Evolutionary conservation across 2,888 invertebrate species (phyloP).

Genomic region (Scaptomyza flava): DNA sequence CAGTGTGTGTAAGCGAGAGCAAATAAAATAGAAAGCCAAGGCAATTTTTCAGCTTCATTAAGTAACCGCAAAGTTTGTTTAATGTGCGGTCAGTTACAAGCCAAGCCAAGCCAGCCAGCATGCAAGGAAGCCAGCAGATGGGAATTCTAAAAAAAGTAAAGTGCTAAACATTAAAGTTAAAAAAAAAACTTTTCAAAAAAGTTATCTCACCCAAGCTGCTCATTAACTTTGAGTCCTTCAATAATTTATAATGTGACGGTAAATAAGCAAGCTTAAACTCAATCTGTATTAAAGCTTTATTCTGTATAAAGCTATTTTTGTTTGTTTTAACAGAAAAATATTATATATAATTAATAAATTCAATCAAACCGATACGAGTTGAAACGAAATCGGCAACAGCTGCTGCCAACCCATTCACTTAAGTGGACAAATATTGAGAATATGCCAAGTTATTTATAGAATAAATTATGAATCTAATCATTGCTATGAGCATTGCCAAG

Average conservation of each 20-base stretch:
- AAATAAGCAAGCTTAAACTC: conserved; percentile 36
- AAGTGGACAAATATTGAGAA: conserved; percentile 37
- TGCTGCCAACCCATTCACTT: conserved; percentile 15
- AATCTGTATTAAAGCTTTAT: conserved; percentile 2
- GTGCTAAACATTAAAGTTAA: conserved; percentile 54
- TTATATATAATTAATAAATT: too few species aligned
- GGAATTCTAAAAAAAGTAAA: conserved; percentile 32
- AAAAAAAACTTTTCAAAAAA: conserved; percentile 45
- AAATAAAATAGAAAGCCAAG: conserved; percentile 70
- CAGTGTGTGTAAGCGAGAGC: conserved; percentile 32
- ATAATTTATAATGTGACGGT: conserved; percentile 38
- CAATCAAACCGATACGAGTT: neutral
- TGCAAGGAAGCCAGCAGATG: conserved; percentile 8
- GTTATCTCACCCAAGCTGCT: neutral
- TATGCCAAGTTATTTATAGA: conserved; percentile 24
- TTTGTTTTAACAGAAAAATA: too few species aligned
- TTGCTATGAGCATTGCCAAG: conserved; percentile 44
- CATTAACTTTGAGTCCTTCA: neutral
- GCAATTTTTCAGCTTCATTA: conserved; percentile 77
- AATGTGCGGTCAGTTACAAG: conserved; percentile 64
- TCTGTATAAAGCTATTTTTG: too few species aligned
- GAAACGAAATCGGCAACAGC: conserved; percentile 4
- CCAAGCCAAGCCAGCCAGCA: conserved; percentile 22
- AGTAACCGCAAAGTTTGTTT: conserved; percentile 76
- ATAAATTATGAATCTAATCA: conserved; percentile 52